Conservation (phyloP, 2,797 vertebrate species). For the Erpetoichthys calabaricus region DNA sequence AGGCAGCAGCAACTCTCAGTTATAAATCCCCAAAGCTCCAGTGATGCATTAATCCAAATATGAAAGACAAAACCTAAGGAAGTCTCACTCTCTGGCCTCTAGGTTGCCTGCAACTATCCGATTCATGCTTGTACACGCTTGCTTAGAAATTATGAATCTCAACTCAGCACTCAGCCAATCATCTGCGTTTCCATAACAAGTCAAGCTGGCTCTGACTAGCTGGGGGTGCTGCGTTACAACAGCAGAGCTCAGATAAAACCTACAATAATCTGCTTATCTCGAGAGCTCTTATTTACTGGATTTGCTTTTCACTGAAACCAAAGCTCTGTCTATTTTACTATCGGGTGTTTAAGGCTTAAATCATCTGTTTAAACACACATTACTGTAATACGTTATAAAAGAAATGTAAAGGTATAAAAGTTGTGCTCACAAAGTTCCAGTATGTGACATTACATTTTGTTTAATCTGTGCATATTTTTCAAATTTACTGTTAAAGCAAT, state of each 20-base stretch:
- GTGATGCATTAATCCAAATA: not conserved
- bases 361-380: not conserved
- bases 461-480: too few species aligned
- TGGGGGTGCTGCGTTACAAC: constrained; percentile 32
- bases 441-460: too few species aligned
- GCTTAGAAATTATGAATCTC: constrained; percentile 47
- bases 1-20: not conserved
- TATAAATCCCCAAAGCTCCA: constrained; percentile 6
- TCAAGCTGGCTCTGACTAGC: constrained; percentile 45
- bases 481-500: too few species aligned
- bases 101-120: constrained; percentile 32
- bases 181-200: constrained; percentile 43
- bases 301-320: constrained; percentile 1
- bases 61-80: not conserved
- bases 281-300: constrained; percentile 4
- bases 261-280: constrained; percentile 36
- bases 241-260: constrained; percentile 33
- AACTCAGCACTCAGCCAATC: constrained; percentile 42
- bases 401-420: too few species aligned
- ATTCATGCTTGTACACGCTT: constrained; percentile 37
- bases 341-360: constrained; percentile 13
- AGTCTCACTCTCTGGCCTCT: constrained; percentile 2
- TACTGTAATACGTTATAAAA: not conserved
- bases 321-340: not conserved
- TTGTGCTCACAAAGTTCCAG: too few species aligned